phyloP scores from a whole-genome alignment of 2,888 invertebrate species.

The Dendrolimus pini region DNA sequence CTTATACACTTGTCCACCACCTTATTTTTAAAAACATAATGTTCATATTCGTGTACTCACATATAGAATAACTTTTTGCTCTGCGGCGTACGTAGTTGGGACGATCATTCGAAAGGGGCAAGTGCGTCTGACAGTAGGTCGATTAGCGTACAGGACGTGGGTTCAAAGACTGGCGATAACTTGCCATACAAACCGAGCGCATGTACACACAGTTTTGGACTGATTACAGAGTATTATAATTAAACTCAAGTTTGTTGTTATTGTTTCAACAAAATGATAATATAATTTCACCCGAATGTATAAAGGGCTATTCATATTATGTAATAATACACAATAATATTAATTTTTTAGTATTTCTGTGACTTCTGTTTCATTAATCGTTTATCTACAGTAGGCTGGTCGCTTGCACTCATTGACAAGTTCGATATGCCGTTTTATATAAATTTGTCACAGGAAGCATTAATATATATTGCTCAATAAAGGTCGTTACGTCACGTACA shows the following conservation, averaged over 20 bases:
- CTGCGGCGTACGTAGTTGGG: conserved; percentile 10
- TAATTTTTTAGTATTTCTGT: too few species aligned
- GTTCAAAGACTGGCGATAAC: conserved; percentile 46
- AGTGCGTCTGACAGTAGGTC: conserved; percentile 63
- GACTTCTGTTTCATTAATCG: too few species aligned
- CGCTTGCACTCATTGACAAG: too few species aligned
- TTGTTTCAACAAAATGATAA: background rate
- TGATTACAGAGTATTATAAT: background rate
- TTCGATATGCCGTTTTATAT: too few species aligned
- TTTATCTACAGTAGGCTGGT: too few species aligned
- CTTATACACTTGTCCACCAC: background rate
- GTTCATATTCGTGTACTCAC: conserved; percentile 10
- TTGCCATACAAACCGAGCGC: conserved; percentile 5
- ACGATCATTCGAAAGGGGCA: conserved; percentile 53
- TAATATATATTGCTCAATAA: too few species aligned
- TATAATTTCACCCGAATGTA: background rate
- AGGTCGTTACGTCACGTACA: too few species aligned
- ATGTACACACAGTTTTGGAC: background rate
- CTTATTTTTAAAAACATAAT: conserved; percentile 4
- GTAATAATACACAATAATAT: too few species aligned
- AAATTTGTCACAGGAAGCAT: too few species aligned
- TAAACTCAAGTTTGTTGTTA: background rate
- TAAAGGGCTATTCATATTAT: too few species aligned
- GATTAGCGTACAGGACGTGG: conserved; percentile 54
- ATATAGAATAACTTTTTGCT: background rate